These are phyloP conservation scores for Drosophila testacea DNA, from an alignment of 2,888 invertebrate species.

Conservation along the genomic window DNA sequence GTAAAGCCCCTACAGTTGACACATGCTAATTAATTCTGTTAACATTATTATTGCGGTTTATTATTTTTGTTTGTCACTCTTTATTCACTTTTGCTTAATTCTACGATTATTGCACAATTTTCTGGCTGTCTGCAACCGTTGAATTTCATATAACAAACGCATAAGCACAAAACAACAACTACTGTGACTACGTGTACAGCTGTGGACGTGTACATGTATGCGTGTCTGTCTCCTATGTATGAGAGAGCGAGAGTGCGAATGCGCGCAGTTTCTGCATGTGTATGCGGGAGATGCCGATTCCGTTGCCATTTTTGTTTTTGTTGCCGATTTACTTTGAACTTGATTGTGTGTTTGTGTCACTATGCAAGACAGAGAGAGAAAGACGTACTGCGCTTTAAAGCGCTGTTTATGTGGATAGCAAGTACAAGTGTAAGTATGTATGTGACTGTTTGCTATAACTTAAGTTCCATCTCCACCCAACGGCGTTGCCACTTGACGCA, in stretches of 20 bases:
- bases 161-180: conserved; percentile 28
- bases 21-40: conserved; percentile 45
- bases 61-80: conserved; percentile 23
- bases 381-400: conserved; percentile 51
- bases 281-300: conserved; percentile 46
- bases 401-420: conserved; percentile 31
- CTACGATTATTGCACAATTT: conserved; percentile 63
- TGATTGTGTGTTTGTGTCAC: conserved; percentile 44
- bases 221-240: conserved; percentile 4
- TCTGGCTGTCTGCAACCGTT: conserved; percentile 38
- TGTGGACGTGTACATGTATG: conserved; percentile 40
- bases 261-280: conserved; percentile 54
- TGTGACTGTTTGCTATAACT: conserved; percentile 23
- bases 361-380: neutral
- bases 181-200: conserved; percentile 71
- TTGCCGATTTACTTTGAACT: conserved; percentile 66
- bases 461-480: conserved; percentile 35
- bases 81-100: conserved; percentile 22
- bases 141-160: conserved; percentile 45
- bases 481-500: conserved; percentile 57
- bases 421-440: conserved; percentile 6
- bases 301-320: conserved; percentile 38
- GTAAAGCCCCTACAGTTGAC: conserved; percentile 29
- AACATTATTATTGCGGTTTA: conserved; percentile 40
- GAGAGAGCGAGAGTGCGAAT: conserved; percentile 64